Conservation (phyloP, 2,113 vertebrate genomes). For the Dasyornis broadbenti region DNA sequence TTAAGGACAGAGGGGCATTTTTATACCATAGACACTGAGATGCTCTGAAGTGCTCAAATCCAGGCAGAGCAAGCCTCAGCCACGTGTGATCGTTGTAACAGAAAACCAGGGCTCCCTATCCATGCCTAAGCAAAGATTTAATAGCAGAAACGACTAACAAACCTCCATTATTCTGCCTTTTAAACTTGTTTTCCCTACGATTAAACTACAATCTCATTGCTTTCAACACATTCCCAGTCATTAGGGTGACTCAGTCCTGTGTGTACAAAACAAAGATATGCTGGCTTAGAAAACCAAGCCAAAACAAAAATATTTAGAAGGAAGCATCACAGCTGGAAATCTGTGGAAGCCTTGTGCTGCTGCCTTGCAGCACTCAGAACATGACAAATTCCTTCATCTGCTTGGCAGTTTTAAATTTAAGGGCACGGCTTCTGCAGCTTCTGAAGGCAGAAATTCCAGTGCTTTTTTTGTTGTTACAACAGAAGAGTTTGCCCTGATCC, state of each 20-base stretch:
- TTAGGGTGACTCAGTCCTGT: neutral
- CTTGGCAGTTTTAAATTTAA: neutral
- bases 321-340: neutral
- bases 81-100: fast-evolving
- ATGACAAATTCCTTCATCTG: neutral
- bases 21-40: neutral
- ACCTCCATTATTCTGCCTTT: neutral
- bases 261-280: neutral
- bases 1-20: neutral
- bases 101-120: neutral
- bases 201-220: neutral
- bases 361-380: neutral
- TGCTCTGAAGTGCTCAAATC: neutral
- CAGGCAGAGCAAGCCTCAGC: neutral
- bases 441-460: neutral
- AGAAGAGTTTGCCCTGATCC: neutral
- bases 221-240: neutral
- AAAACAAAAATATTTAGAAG: neutral
- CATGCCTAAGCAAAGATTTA: neutral
- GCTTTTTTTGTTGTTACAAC: neutral
- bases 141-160: neutral
- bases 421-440: neutral
- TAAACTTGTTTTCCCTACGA: neutral
- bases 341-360: neutral
- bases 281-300: neutral